Conservation (phyloP, 2,113 vertebrate species). For the Spermophilus dauricus region DNA sequence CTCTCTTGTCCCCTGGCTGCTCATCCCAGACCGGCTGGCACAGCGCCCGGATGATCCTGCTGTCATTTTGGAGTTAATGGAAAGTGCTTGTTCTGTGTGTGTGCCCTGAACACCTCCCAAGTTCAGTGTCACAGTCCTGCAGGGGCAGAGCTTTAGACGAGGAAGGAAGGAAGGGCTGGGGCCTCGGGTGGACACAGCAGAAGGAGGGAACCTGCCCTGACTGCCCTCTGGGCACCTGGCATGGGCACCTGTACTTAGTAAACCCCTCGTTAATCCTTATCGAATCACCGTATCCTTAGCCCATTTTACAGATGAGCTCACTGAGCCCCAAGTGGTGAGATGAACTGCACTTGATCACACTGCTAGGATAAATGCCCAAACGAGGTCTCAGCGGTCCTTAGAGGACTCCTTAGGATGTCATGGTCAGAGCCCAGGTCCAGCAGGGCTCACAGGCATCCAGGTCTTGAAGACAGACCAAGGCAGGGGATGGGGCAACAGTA, state of each 20-base stretch:
- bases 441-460: rapidly evolving
- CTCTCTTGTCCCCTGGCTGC: not conserved
- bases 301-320: not conserved
- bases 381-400: not conserved
- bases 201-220: rapidly evolving
- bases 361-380: not conserved
- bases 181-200: rapidly evolving
- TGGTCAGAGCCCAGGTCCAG: not conserved
- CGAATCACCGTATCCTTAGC: not conserved
- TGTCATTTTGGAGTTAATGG: not conserved
- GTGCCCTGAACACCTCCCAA: rapidly evolving
- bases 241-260: rapidly evolving
- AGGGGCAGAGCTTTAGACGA: not conserved
- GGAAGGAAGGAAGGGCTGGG: not conserved
- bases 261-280: not conserved
- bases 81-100: not conserved
- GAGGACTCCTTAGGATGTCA: rapidly evolving
- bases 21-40: not conserved
- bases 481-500: not conserved
- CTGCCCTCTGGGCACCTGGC: rapidly evolving
- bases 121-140: not conserved
- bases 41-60: not conserved
- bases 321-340: not conserved
- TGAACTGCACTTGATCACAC: not conserved
- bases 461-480: not conserved